Conservation (phyloP, 2,888 invertebrate genomes). For the Gari tellinella region DNA sequence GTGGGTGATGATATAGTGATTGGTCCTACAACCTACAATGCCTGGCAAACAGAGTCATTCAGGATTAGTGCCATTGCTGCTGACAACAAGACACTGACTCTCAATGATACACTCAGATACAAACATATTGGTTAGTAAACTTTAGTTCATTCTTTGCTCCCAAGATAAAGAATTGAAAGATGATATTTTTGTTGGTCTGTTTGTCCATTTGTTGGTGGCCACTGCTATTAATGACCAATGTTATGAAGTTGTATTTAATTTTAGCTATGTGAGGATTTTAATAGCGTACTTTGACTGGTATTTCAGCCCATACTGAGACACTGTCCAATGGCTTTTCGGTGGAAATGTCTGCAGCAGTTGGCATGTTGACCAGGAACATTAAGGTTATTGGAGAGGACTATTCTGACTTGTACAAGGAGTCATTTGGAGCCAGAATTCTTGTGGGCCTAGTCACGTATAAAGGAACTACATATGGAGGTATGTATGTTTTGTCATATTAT, state of each 20-base stretch:
- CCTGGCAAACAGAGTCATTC: constrained; percentile 74
- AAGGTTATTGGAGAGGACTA: constrained; percentile 77
- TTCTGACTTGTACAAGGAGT: constrained; percentile 59
- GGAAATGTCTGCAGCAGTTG: constrained; percentile 78
- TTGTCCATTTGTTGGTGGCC: too few species aligned
- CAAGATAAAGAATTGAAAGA: too few species aligned
- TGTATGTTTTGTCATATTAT: too few species aligned
- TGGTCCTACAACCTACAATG: constrained; percentile 68
- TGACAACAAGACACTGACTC: constrained; percentile 63
- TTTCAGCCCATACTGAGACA: constrained; percentile 58
- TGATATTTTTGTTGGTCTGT: too few species aligned
- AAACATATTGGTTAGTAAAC: constrained; percentile 71
- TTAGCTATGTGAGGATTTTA: too few species aligned
- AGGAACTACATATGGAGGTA: constrained; percentile 56
- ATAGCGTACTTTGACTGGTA: too few species aligned
- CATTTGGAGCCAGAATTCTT: constrained; percentile 76
- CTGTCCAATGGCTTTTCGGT: constrained; percentile 58
- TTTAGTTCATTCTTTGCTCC: too few species aligned
- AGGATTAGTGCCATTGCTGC: constrained; percentile 63
- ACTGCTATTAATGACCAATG: too few species aligned
- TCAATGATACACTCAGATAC: constrained; percentile 67
- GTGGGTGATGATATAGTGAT: constrained; percentile 73
- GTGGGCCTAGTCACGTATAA: constrained; percentile 67
- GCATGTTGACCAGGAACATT: constrained; percentile 80
- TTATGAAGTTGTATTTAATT: too few species aligned